Base-by-base conservation (phyloP, 2,797 vertebrate species). In the Onychomys torridus region DNA sequence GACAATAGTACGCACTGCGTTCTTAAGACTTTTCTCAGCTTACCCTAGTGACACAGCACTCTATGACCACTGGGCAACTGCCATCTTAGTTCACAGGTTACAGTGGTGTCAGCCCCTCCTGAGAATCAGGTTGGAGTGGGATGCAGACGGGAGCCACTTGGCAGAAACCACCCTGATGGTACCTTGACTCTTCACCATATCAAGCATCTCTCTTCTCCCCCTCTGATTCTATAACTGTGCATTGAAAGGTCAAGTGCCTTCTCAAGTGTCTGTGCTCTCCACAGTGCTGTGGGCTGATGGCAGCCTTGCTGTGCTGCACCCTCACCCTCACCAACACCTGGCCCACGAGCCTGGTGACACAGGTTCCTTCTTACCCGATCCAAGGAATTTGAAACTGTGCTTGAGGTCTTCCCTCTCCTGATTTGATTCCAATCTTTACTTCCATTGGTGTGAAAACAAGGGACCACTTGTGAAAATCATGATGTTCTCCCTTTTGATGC, bases 211-310 rank as follows among this genome's bases (percentile, higher is more conserved):
- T 2, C 0, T 0, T 1, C 59, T 71, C n/a, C 23, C 1, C 11
- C 69, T 52, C 96, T 94, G 96, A 92, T 96, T 97, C 96, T 88
- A 93, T 87, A 92, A 89, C 83, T 79, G 10, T 1, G 59, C 43
- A 78, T 55, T 92, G 77, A 57, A 91, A 98, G 94, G 95, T 96
- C 95, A 96, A 96, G 96, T 82, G 76, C 76, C 23, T 93, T 87
- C 86, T 84, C 9, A 88, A 96, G 93, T 90, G 77, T 94, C 79
- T 71, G 10, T 76, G 55, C 78, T 89, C 52, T 96, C 65, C 77
- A 14, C 9, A 65, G 92, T 55, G 97, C 95, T 95, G 78, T 65
- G 40, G 83, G 93, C 90, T 93, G 46, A 86, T 21, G 94, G 46
- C 81, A 95, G 93, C 94, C 93, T 63, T 0, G 11, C 23, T 76